Evolutionary conservation across 1,140 invertebrate genomes (phyloP).

Genomic region (Sminthurinus signatus): DNA sequence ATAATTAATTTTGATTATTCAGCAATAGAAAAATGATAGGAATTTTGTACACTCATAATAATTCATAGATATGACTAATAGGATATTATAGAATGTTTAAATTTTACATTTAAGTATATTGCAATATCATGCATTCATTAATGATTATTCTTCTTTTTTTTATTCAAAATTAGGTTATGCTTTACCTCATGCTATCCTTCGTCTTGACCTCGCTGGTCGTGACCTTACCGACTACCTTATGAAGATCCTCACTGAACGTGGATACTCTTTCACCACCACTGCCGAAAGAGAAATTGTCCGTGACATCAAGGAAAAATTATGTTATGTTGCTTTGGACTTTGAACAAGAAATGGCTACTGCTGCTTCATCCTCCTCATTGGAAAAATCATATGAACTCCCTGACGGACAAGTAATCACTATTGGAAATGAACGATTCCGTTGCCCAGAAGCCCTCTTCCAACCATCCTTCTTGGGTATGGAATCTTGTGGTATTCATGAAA

Average conservation of each 20-base stretch:
- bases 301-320: constrained; percentile 53
- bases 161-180: constrained; percentile 47
- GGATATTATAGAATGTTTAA: no score
- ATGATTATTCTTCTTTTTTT: not conserved
- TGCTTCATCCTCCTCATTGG: constrained; percentile 57
- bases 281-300: constrained; percentile 52
- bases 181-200: constrained; percentile 69
- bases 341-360: constrained; percentile 54
- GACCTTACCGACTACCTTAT: constrained; percentile 84
- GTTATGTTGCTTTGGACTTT: constrained; percentile 52
- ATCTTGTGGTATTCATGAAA: constrained; percentile 74
- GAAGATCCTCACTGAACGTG: constrained; percentile 81
- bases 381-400: constrained; percentile 53
- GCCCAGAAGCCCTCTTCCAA: constrained; percentile 78
- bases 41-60: no score
- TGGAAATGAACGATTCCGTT: constrained; percentile 81
- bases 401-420: constrained; percentile 75
- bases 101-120: no score
- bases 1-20: no score
- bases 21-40: no score
- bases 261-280: constrained; percentile 58
- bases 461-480: constrained; percentile 75
- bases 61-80: no score
- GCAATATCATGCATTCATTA: not conserved
- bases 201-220: constrained; percentile 83